These are phyloP conservation scores for Flexamia atlantica DNA, from an alignment of 2,888 invertebrate species.

Conservation along the genomic window DNA sequence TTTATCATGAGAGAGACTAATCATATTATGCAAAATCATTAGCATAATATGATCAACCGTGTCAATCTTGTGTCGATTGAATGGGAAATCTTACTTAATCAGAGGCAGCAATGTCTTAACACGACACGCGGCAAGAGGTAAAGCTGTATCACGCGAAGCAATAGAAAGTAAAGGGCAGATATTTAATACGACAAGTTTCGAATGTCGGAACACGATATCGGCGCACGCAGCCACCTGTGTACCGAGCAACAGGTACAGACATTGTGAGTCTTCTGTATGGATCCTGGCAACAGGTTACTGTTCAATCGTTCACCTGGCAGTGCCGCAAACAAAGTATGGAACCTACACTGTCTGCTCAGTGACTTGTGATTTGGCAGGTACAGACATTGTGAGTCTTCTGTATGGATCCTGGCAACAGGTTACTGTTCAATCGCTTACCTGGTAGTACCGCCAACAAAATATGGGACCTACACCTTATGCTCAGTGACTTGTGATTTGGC, in stretches of 20 bases:
- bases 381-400: background rate
- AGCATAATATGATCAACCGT: too few species aligned
- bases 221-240: slow-evolving; percentile 52
- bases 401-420: slow-evolving; percentile 29
- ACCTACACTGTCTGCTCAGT: too few species aligned
- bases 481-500: too few species aligned
- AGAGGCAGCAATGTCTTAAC: too few species aligned
- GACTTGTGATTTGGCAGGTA: too few species aligned
- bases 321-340: too few species aligned
- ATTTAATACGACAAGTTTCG: slow-evolving; percentile 51
- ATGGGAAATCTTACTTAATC: too few species aligned
- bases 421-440: background rate
- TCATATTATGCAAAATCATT: too few species aligned
- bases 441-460: background rate
- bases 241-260: slow-evolving; percentile 34
- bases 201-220: slow-evolving; percentile 25
- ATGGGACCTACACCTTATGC: too few species aligned
- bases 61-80: too few species aligned
- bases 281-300: slow-evolving; percentile 27
- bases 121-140: background rate
- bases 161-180: slow-evolving; percentile 44
- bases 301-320: background rate
- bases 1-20: too few species aligned
- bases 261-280: background rate
- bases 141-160: slow-evolving; percentile 29